These are phyloP conservation scores for Drosophila athabasca DNA, from an alignment of 1,140 invertebrate species.

Conservation along the genomic window DNA sequence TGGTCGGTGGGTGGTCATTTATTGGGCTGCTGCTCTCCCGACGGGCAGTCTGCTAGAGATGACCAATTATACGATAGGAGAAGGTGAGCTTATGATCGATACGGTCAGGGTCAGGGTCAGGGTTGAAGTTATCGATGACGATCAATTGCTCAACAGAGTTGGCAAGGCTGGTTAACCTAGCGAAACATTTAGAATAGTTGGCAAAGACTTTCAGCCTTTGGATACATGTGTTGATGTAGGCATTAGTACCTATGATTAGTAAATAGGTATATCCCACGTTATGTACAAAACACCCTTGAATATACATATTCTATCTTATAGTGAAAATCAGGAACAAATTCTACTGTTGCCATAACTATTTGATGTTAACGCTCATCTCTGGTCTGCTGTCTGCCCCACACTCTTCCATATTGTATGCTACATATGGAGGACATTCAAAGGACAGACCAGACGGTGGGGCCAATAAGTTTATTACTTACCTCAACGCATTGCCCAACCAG, in stretches of 20 bases:
- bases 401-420: constrained; percentile 56
- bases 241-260: too few species aligned
- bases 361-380: constrained; percentile 28
- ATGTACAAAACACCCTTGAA: too few species aligned
- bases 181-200: too few species aligned
- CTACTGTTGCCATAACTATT: neutral
- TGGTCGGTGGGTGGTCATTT: constrained; percentile 38
- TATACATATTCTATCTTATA: too few species aligned
- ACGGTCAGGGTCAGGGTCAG: too few species aligned
- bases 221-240: too few species aligned
- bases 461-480: constrained; percentile 81
- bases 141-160: too few species aligned
- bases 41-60: constrained; percentile 30
- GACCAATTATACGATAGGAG: constrained; percentile 2
- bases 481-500: constrained; percentile 74
- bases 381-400: constrained; percentile 4
- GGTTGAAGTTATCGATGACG: too few species aligned
- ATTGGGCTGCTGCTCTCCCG: constrained; percentile 5
- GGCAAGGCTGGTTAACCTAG: too few species aligned
- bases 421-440: constrained; percentile 63
- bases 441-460: constrained; percentile 60
- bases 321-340: neutral
- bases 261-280: too few species aligned
- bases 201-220: too few species aligned
- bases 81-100: neutral